A percentile compares a stretch with the other conserved stretches of the same genome.
Conservation (phyloP, 2,888 invertebrate species). For the Rhingia campestris region DNA sequence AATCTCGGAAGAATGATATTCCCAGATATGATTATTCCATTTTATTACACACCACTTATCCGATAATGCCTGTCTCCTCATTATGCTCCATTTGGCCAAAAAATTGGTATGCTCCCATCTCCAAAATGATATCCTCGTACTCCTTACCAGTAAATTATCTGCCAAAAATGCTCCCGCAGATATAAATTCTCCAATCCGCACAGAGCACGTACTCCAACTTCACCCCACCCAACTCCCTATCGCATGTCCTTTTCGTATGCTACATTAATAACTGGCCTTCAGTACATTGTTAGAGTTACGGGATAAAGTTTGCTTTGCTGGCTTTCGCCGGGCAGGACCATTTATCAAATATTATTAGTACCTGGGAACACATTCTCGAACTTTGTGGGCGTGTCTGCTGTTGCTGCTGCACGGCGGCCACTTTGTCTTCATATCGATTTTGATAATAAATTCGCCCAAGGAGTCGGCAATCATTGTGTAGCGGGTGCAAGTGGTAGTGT, state of each 20-base stretch:
- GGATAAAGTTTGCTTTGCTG: slow-evolving; percentile 55
- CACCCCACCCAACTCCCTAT: not conserved
- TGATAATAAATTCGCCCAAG: slow-evolving; percentile 45
- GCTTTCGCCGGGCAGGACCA: slow-evolving; percentile 46
- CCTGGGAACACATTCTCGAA: slow-evolving; percentile 56
- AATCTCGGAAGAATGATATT: not conserved
- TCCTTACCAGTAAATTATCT: slow-evolving; percentile 62
- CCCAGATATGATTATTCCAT: slow-evolving; percentile 1
- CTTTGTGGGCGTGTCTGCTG: slow-evolving; percentile 62
- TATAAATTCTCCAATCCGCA: slow-evolving; percentile 66
- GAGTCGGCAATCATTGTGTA: slow-evolving; percentile 39
- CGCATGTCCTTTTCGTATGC: slow-evolving; percentile 36
- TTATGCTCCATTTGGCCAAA: not conserved
- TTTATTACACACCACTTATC: slow-evolving; percentile 17
- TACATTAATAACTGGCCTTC: slow-evolving; percentile 57
- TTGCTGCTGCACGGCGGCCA: slow-evolving; percentile 14
- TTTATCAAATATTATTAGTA: slow-evolving; percentile 70
- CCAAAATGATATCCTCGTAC: slow-evolving; percentile 23
- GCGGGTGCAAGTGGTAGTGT: not conserved
- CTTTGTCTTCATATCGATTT: slow-evolving; percentile 55
- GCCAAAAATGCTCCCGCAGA: slow-evolving; percentile 57
- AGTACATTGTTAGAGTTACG: too few species aligned
- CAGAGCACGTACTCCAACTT: slow-evolving; percentile 10
- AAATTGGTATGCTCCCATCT: not conserved
- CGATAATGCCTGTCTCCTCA: slow-evolving; percentile 1